A percentile compares a stretch with the other conserved stretches of the same genome.
phyloP scores from a whole-genome alignment of 1,140 invertebrate genomes.

The Schlechtendalia chinensis region DNA sequence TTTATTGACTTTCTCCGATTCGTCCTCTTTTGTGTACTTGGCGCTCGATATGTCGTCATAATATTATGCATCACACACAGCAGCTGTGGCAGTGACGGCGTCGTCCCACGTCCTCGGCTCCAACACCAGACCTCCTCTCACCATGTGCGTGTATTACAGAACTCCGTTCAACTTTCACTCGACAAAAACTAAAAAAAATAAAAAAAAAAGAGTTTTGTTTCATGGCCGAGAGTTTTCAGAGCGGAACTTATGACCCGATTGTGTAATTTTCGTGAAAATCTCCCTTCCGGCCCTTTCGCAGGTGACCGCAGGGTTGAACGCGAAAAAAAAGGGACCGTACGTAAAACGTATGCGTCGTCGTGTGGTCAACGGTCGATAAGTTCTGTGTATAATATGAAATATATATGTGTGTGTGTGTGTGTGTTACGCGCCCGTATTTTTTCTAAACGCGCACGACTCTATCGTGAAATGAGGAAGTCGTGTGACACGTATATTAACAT shows the following conservation, averaged over 20 bases:
- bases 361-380: background rate
- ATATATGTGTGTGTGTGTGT: background rate
- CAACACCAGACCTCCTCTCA: slow-evolving; percentile 16
- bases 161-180: slow-evolving; percentile 35
- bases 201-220: slow-evolving; percentile 23
- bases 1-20: slow-evolving; percentile 41
- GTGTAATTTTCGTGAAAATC: slow-evolving; percentile 45
- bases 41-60: slow-evolving; percentile 28
- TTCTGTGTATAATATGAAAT: background rate
- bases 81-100: background rate
- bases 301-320: background rate
- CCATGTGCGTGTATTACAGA: background rate
- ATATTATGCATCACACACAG: slow-evolving; percentile 18
- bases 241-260: slow-evolving; percentile 37
- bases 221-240: slow-evolving; percentile 48
- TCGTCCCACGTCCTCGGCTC: slow-evolving; percentile 45
- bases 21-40: slow-evolving; percentile 28
- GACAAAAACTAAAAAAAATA: slow-evolving; percentile 4
- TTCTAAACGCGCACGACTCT: background rate
- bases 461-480: slow-evolving; percentile 11
- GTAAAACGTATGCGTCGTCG: background rate
- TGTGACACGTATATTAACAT: slow-evolving; percentile 1
- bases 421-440: background rate
- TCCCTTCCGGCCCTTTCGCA: background rate
- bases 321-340: background rate